phyloP scores from a whole-genome alignment of 2,888 invertebrate species.

The Diaprepes abbreviatus region DNA sequence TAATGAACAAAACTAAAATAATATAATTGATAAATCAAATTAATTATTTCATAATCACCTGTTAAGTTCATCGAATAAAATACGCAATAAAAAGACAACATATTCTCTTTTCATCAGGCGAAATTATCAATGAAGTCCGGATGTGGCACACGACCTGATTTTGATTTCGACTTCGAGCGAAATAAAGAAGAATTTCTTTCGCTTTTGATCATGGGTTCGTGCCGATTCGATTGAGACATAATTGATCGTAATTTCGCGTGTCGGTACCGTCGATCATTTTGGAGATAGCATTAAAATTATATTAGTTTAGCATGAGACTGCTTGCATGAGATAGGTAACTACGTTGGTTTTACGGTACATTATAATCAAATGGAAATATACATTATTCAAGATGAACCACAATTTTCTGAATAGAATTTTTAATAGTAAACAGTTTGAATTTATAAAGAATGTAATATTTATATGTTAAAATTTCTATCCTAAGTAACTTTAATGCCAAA shows the following conservation, averaged over 20 bases:
- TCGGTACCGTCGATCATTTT: conserved; percentile 28
- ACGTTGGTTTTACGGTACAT: neutral
- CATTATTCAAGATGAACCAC: too few species aligned
- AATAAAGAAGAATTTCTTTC: conserved; percentile 33
- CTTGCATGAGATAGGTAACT: conserved; percentile 22
- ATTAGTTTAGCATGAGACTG: conserved; percentile 32
- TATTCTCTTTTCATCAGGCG: conserved; percentile 25
- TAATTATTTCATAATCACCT: too few species aligned
- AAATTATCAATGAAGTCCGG: conserved; percentile 37
- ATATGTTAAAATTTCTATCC: too few species aligned
- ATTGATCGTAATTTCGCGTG: conserved; percentile 46
- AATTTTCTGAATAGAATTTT: too few species aligned
- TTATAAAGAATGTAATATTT: too few species aligned
- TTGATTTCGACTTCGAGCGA: conserved; percentile 33
- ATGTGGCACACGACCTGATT: conserved; percentile 40
- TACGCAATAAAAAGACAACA: conserved; percentile 18
- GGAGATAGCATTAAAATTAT: conserved; percentile 27
- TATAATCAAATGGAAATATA: too few species aligned
- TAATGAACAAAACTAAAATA: too few species aligned
- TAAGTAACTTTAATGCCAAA: too few species aligned
- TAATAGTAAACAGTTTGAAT: neutral
- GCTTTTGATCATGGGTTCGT: conserved; percentile 40
- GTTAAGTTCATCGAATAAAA: conserved; percentile 27
- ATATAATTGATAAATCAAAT: too few species aligned
- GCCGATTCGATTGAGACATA: conserved; percentile 44